Conservation (phyloP, 2,888 invertebrate species). For the Apantesis nais region DNA sequence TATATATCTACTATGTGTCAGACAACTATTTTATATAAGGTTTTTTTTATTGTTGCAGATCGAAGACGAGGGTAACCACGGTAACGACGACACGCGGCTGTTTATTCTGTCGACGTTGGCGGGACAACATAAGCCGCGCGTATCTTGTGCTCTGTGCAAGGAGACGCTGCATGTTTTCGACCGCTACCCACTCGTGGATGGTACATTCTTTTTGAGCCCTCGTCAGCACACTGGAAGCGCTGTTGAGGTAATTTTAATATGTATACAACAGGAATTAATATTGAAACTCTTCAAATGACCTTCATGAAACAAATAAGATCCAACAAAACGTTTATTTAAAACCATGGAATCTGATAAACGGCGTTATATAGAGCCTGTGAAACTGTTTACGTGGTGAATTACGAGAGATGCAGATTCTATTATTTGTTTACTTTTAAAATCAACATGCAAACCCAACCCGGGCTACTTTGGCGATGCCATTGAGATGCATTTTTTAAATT, state of each 20-base stretch:
- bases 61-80: slow-evolving; percentile 99
- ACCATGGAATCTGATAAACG: slow-evolving; percentile 47
- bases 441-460: slow-evolving; percentile 51
- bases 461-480: slow-evolving; percentile 22
- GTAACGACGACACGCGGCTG: slow-evolving; percentile 98
- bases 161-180: slow-evolving; percentile 97
- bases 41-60: slow-evolving; percentile 89
- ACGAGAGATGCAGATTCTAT: slow-evolving; percentile 58
- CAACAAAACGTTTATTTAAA: slow-evolving; percentile 68
- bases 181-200: slow-evolving; percentile 98
- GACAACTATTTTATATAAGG: slow-evolving; percentile 7
- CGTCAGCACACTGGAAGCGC: slow-evolving; percentile 94
- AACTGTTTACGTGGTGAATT: slow-evolving; percentile 66
- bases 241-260: slow-evolving; percentile 89
- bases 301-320: slow-evolving; percentile 74
- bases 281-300: slow-evolving; percentile 22
- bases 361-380: slow-evolving; percentile 25
- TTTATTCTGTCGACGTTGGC: slow-evolving; percentile 98
- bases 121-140: slow-evolving; percentile 94
- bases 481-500: slow-evolving; percentile 22
- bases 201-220: slow-evolving; percentile 98
- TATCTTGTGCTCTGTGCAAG: slow-evolving; percentile 95
- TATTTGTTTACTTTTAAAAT: slow-evolving; percentile 70
- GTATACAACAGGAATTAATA: not conserved
- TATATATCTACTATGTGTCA: slow-evolving; percentile 33